Evolutionary conservation across 2,797 vertebrate species (phyloP).

Genomic region (Tapirus indicus): DNA sequence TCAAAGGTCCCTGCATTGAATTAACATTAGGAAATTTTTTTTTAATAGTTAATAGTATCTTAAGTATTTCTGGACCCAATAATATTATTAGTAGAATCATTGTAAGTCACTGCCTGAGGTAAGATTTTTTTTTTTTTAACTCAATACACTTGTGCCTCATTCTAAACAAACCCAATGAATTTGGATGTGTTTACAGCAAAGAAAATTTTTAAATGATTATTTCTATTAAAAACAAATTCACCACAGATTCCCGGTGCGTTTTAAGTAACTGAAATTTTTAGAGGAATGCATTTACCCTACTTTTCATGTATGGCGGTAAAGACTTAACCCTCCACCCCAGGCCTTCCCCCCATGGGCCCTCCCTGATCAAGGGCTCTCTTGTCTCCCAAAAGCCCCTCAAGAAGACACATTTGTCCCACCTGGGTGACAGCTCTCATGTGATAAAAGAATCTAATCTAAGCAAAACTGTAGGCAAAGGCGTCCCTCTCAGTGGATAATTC

Average conservation of each 20-base stretch:
- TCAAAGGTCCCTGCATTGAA: neutral
- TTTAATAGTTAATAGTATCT: neutral
- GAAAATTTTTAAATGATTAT: neutral
- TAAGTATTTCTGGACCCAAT: neutral
- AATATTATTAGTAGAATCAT: neutral
- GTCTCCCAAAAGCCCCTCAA: neutral
- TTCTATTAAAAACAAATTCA: constrained; percentile 37
- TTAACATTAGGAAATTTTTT: neutral
- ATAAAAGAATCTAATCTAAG: neutral
- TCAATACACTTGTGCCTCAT: neutral
- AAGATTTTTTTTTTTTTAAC: neutral
- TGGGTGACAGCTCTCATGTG: neutral
- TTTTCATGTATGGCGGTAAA: neutral
- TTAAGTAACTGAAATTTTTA: neutral
- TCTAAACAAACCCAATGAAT: neutral
- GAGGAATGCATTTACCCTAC: neutral
- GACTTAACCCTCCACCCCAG: neutral
- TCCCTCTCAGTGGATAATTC: neutral
- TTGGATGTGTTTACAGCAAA: neutral
- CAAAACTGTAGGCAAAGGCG: neutral
- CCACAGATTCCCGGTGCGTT: neutral
- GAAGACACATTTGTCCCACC: neutral
- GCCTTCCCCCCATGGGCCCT: accelerated
- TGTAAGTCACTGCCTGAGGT: neutral
- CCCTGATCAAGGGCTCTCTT: neutral